Evolutionary conservation across 2,888 invertebrate genomes (phyloP), one percentile per base, ranked within the genome.

Genomic region (Crioceris asparagi): DNA sequence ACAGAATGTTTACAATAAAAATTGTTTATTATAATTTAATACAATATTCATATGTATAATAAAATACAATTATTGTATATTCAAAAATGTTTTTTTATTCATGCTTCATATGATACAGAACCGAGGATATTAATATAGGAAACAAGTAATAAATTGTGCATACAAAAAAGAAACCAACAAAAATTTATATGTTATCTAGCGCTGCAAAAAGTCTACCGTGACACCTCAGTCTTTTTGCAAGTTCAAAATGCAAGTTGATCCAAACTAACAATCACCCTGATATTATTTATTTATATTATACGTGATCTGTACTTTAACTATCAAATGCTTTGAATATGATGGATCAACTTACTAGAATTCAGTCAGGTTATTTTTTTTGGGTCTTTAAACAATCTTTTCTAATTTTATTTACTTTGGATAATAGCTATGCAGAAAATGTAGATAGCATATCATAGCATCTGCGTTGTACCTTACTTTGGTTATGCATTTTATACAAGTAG

Each of bases 171-270:
- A 43, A 17, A 18, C 18, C 10, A 39, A 43, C 34, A 31, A 29
- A 35, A 38, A 33, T 35, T 32, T 42, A 34, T 37, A 35, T 35
- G 38, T 21, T 33, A 30, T 25, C 38, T 44, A 42, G 42, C 37
- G 43, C 43, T 53, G 55, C 53, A 55, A 55, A 55, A 55, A 54
- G 53, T 50, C 55, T 54, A 54, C 49, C 43, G 44, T 40, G 47
- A 43, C 48, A 49, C 38, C 38, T 55, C 55, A 55, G 55, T 55
- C 55, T 55, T 54, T 54, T 53, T 53, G 54, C 54, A 55, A 41
- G 46, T 46, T 41, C 25, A 36, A 43, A 39, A 39, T 38, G 37
- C 36, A 35, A 38, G 33, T 32, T 38, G n/a, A n/a, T n/a, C n/a
- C n/a, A n/a, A n/a, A n/a, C n/a, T n/a, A n/a, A n/a, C n/a, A n/a